Conservation (phyloP, 2,113 vertebrate genomes). For the Hyla sarda region DNA sequence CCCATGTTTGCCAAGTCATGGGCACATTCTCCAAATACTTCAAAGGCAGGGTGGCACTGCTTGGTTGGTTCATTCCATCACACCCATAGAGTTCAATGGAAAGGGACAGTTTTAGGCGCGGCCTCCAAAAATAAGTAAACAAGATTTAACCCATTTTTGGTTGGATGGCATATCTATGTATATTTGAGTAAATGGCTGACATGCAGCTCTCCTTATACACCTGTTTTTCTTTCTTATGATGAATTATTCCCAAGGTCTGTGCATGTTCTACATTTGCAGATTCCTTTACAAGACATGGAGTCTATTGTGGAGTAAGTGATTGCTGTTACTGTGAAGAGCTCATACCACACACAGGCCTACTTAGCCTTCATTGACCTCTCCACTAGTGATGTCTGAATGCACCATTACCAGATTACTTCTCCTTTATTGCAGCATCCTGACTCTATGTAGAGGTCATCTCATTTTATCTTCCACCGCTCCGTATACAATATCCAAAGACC, state of each 20-base stretch:
- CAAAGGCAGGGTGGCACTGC: too few species aligned
- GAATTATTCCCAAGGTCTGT: background rate
- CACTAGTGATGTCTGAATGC: background rate
- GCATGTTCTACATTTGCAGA: background rate
- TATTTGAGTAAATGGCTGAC: background rate
- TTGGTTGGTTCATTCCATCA: too few species aligned
- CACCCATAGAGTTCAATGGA: too few species aligned
- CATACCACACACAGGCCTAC: constrained; percentile 10
- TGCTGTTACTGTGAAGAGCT: background rate
- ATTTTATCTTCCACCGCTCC: background rate
- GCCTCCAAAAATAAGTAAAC: too few species aligned
- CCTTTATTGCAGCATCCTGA: constrained; percentile 5
- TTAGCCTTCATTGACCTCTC: constrained; percentile 4
- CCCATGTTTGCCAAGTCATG: too few species aligned
- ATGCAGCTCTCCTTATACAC: too few species aligned
- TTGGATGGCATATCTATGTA: background rate
- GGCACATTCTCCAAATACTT: too few species aligned
- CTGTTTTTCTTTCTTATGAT: background rate
- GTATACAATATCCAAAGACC: background rate
- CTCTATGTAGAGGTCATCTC: background rate
- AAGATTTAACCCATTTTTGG: too few species aligned
- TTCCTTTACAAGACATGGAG: background rate
- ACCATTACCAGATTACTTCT: constrained; percentile 7
- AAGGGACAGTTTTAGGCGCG: too few species aligned
- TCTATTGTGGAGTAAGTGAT: background rate